Evolutionary conservation across 2,888 invertebrate genomes (phyloP).

Genomic region (Hetaerina titia): DNA sequence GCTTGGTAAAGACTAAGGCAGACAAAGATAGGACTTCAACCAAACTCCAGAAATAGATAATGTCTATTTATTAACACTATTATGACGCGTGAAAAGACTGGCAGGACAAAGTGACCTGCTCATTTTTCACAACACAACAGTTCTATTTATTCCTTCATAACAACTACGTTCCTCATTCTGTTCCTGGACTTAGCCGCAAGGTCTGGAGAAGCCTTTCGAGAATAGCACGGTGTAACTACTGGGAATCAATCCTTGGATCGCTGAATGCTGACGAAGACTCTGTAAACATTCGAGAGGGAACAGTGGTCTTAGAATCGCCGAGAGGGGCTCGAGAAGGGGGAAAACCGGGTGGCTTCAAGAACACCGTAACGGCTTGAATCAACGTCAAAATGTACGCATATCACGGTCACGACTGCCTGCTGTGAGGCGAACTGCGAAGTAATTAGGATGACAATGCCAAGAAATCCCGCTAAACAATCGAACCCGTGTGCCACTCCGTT

Average conservation of each 20-base stretch:
- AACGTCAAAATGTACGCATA: background rate
- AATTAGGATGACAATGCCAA: constrained; percentile 32
- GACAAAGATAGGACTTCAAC: too few species aligned
- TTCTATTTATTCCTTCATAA: too few species aligned
- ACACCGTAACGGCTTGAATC: background rate
- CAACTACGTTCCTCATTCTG: too few species aligned
- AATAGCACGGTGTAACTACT: background rate
- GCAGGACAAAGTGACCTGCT: too few species aligned
- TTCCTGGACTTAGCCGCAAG: background rate
- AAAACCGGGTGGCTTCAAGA: background rate
- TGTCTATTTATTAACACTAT: too few species aligned
- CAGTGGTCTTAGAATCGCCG: background rate
- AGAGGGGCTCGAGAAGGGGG: background rate
- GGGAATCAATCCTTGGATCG: background rate
- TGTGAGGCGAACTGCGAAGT: background rate
- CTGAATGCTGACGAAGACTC: background rate
- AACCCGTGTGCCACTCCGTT: background rate
- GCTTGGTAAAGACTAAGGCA: too few species aligned
- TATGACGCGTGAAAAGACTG: too few species aligned
- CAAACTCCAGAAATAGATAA: too few species aligned
- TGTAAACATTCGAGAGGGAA: background rate
- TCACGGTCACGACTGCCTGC: background rate
- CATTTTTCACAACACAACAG: too few species aligned
- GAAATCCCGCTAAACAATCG: constrained; percentile 32
- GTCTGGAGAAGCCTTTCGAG: background rate